phyloP scores from a whole-genome alignment of 2,888 invertebrate genomes.

The Eupithecia subfuscata region DNA sequence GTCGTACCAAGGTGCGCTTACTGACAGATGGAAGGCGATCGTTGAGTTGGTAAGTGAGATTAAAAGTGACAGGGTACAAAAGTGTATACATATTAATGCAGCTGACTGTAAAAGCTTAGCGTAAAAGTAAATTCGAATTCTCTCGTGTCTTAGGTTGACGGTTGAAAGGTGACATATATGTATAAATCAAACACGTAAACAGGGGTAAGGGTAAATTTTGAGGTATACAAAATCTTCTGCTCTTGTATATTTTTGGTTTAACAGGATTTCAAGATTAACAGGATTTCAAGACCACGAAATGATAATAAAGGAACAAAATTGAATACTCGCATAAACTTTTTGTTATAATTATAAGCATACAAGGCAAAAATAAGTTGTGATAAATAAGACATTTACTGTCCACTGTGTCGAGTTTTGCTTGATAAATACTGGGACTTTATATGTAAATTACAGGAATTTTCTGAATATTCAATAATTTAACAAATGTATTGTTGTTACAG shows the following conservation, averaged over 20 bases:
- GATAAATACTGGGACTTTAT: neutral
- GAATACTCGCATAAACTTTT: too few species aligned
- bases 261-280: too few species aligned
- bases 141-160: too few species aligned
- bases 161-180: too few species aligned
- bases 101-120: neutral
- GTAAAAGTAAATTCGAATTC: neutral
- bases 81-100: neutral
- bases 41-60: neutral
- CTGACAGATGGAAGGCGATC: neutral
- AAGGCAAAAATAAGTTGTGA: too few species aligned
- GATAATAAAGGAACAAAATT: neutral
- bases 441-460: neutral
- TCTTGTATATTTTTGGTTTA: too few species aligned
- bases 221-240: too few species aligned
- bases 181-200: neutral
- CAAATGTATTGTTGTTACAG: conserved; percentile 61
- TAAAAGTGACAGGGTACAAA: neutral
- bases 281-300: neutral
- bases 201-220: too few species aligned
- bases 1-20: neutral
- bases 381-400: too few species aligned
- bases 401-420: too few species aligned
- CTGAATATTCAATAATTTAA: neutral
- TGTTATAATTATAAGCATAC: neutral